Conservation (phyloP, 2,888 invertebrate genomes). For the Plagodis pulveraria region DNA sequence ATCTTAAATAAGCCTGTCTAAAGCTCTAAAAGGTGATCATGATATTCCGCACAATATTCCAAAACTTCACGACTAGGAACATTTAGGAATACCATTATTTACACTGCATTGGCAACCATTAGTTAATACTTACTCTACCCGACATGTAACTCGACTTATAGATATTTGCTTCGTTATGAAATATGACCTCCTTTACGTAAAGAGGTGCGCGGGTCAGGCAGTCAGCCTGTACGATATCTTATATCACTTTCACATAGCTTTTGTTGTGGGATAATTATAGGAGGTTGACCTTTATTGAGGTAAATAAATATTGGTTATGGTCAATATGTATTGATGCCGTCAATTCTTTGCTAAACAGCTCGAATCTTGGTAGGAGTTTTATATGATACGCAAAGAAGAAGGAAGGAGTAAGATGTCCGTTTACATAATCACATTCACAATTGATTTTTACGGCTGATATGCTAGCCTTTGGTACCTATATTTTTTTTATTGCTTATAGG, state of each 20-base stretch:
- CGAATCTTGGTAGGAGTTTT: not conserved
- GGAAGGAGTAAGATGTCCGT: no score
- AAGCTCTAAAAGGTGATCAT: no score
- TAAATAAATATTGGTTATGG: not conserved
- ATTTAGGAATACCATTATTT: not conserved
- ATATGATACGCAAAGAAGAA: no score
- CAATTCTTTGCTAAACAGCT: not conserved
- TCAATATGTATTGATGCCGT: conserved; percentile 1
- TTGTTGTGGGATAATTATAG: conserved; percentile 17
- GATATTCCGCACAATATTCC: no score
- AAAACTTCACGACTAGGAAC: no score
- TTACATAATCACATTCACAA: no score
- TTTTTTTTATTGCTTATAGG: no score
- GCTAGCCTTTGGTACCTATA: no score
- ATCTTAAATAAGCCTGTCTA: no score
- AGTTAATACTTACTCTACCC: no score
- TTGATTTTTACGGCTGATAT: no score
- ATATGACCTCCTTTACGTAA: conserved; percentile 46
- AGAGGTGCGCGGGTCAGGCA: conserved; percentile 37
- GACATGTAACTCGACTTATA: not conserved
- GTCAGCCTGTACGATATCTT: conserved; percentile 2
- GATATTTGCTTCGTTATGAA: conserved; percentile 41
- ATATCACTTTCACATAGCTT: conserved; percentile 33
- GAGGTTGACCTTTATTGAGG: conserved; percentile 4
- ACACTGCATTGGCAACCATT: not conserved